phyloP scores from a whole-genome alignment of 2,888 invertebrate species.

The Chymomyza fuscimana region DNA sequence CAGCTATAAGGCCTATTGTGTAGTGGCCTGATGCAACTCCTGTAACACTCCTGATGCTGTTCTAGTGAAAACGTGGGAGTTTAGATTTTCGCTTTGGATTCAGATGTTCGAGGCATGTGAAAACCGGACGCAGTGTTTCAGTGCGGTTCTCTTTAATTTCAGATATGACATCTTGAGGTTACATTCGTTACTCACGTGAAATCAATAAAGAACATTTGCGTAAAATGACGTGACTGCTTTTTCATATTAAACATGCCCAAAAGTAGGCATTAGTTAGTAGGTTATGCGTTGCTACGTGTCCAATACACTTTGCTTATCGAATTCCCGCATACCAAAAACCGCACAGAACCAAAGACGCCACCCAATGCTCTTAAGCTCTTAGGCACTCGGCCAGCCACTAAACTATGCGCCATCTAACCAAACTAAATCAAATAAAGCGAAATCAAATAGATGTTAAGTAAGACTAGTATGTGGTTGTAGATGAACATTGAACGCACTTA shows the following conservation, averaged over 20 bases:
- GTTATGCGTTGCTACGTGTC: not conserved
- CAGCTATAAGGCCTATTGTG: too few relatives aligned
- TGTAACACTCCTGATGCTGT: too few relatives aligned
- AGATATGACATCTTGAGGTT: too few relatives aligned
- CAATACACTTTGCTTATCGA: not conserved
- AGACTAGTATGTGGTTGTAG: not conserved
- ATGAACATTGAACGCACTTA: constrained; percentile 50
- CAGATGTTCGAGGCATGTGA: too few relatives aligned
- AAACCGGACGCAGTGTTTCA: too few relatives aligned
- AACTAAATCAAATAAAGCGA: constrained; percentile 43
- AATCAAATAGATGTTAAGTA: constrained; percentile 45
- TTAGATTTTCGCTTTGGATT: too few relatives aligned
- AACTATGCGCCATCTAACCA: constrained; percentile 6
- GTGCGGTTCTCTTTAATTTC: too few relatives aligned
- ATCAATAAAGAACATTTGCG: too few relatives aligned
- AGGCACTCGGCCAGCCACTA: not conserved
- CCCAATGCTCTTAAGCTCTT: not conserved
- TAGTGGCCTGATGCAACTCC: too few relatives aligned
- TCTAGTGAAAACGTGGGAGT: too few relatives aligned
- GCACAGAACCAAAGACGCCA: not conserved
- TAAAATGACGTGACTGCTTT: too few relatives aligned
- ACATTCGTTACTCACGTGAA: too few relatives aligned
- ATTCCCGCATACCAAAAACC: constrained; percentile 1
- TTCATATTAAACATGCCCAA: not conserved
- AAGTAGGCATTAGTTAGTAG: not conserved